Evolutionary conservation across 2,888 invertebrate species (phyloP), one percentile per base, ranked within the genome.

Genomic region (Philonicus albiceps): DNA sequence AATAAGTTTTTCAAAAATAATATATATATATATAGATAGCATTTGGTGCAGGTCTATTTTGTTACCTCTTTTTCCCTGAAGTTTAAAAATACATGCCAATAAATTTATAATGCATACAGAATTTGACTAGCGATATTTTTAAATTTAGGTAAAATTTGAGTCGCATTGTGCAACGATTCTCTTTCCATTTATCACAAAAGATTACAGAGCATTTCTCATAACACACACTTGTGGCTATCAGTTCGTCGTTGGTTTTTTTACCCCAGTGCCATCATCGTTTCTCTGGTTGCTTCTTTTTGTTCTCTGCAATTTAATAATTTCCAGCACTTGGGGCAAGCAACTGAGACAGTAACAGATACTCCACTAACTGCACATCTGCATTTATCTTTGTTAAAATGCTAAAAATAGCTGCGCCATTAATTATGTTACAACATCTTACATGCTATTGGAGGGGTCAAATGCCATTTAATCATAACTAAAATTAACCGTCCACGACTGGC

Each of bases 381-480:
- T 81, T 81, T 81, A 81, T 81, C 81, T 53, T 81, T 81, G 81
- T 81, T 81, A 81, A 81, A 53, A 37, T 19, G 22, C 81, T 81
- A 81, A 81, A 81, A 81, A 81, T 81, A 81, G 81, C 81, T 19
- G 34, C n/a, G 37, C 81, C 55, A 34, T 37, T 81, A 81, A 81
- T 81, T 81, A 55, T 64, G 64, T 81, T 81, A 81, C 81, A 55
- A 81, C 81, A 81, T 81, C 81, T 81, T 64, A 80, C 81, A 55
- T 81, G 81, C 49, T 81, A 81, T 81, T 81, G 64, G 81, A 81
- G 81, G 64, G 81, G 81, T 81, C 81, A 81, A 81, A 81, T 81
- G 81, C 81, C 55, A 81, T 81, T 81, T 81, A 81, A 81, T 81
- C 81, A 64, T 64, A 81, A 81, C 81, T 81, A 55, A 81, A 81